These are phyloP conservation scores for Dicrurus megarhynchus DNA, from an alignment of 2,113 vertebrate genomes.

Conservation along the genomic window DNA sequence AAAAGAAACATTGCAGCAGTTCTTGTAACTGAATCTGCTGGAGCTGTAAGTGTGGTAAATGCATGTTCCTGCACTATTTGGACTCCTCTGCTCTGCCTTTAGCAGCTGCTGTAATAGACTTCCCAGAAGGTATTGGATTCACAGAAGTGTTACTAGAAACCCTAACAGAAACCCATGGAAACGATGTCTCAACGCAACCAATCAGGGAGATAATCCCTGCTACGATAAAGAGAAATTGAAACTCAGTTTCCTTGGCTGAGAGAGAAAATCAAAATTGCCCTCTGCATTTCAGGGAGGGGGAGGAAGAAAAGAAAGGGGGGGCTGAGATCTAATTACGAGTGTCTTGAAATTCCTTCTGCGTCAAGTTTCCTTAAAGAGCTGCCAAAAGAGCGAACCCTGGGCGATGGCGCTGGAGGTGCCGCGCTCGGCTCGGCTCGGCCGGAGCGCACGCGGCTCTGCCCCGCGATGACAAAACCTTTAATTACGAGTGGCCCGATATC, in stretches of 20 bases:
- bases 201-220: neutral
- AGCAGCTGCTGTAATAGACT: conserved; percentile 45
- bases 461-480: conserved; percentile 55
- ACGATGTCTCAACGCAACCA: neutral
- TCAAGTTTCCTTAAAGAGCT: conserved; percentile 68
- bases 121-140: conserved; percentile 25
- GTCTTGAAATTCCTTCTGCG: conserved; percentile 63
- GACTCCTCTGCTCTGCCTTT: neutral
- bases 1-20: neutral
- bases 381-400: conserved; percentile 55
- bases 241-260: neutral
- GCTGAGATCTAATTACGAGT: conserved; percentile 65
- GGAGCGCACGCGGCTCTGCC: neutral
- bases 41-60: neutral
- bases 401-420: conserved; percentile 53
- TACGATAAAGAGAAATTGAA: neutral
- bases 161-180: neutral
- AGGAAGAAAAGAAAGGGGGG: neutral
- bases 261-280: conserved; percentile 26
- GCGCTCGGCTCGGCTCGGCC: conserved; percentile 7
- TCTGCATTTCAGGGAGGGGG: neutral
- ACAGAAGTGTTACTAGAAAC: conserved; percentile 22
- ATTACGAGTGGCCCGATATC: conserved; percentile 10
- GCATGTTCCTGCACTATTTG: neutral
- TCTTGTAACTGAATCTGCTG: conserved; percentile 15